Evolutionary conservation across 2,113 vertebrate genomes (phyloP).

Genomic region (Passer domesticus): DNA sequence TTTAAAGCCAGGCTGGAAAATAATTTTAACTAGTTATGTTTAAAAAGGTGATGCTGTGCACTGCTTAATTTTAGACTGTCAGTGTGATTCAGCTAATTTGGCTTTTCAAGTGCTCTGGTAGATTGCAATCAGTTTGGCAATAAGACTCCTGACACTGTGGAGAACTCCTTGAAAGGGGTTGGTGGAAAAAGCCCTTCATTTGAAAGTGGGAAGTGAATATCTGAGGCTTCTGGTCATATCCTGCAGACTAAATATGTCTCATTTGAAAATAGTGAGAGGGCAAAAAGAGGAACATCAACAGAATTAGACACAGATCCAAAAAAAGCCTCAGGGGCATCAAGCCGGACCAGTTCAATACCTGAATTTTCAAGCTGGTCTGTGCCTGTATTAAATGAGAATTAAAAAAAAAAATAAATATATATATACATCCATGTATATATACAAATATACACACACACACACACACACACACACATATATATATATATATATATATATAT

Average conservation of each 20-base stretch:
- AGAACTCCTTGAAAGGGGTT: background rate
- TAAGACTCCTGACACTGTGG: background rate
- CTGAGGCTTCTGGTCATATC: background rate
- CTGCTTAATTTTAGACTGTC: slow-evolving; percentile 35
- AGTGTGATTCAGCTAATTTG: slow-evolving; percentile 24
- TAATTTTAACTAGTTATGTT: background rate
- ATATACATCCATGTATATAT: too few species aligned
- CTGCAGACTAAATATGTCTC: background rate
- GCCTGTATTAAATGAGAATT: background rate
- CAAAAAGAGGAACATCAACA: background rate
- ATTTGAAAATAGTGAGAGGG: background rate
- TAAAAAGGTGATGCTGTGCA: background rate
- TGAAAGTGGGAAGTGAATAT: background rate
- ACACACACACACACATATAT: too few species aligned
- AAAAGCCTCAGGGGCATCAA: background rate
- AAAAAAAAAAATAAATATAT: background rate
- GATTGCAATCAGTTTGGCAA: background rate
- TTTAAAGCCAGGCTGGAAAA: slow-evolving; percentile 23
- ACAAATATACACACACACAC: too few species aligned
- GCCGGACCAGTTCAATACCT: background rate
- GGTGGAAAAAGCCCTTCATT: background rate
- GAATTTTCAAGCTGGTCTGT: background rate
- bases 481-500: too few species aligned
- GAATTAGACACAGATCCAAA: background rate
- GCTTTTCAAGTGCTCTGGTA: background rate